Percentiles rank a stretch among this genome's conserved stretches.
phyloP scores from a whole-genome alignment of 1,140 invertebrate genomes.

The Stegodyphus mimosarum region DNA sequence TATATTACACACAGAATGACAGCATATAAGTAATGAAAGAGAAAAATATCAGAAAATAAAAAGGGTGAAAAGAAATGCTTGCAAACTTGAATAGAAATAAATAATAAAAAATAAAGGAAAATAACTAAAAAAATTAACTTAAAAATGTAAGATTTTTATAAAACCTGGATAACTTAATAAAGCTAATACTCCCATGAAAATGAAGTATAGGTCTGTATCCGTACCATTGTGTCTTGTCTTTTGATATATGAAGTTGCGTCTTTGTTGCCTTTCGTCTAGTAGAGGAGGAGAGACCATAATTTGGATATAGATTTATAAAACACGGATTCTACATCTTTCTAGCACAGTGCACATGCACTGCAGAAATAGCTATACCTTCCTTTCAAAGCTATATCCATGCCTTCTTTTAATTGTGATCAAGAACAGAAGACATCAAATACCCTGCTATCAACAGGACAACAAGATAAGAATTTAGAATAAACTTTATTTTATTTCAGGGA shows the following conservation, averaged over 20 bases:
- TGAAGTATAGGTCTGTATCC: slow-evolving; percentile 41
- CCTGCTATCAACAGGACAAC: no score
- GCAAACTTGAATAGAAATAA: neutral
- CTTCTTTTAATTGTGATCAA: neutral
- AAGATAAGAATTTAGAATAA: no score
- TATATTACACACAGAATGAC: neutral
- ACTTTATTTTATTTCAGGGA: neutral
- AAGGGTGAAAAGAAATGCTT: no score
- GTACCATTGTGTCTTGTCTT: slow-evolving; percentile 58
- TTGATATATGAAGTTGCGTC: slow-evolving; percentile 48
- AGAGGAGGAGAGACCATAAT: slow-evolving; percentile 59
- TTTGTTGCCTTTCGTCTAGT: slow-evolving; percentile 56
- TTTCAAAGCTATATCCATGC: slow-evolving; percentile 57
- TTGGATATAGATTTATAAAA: slow-evolving; percentile 57
- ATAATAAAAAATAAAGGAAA: neutral
- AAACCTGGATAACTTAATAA: slow-evolving; percentile 31
- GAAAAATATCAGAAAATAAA: neutral
- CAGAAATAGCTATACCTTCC: slow-evolving; percentile 59
- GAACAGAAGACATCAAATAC: neutral
- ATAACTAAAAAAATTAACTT: neutral
- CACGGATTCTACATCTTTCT: slow-evolving; percentile 53
- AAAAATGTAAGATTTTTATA: neutral
- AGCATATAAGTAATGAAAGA: neutral
- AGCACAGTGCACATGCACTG: slow-evolving; percentile 37
- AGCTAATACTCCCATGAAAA: slow-evolving; percentile 50